phyloP scores from a whole-genome alignment of 2,113 vertebrate genomes.

The Acanthisitta chloris region DNA sequence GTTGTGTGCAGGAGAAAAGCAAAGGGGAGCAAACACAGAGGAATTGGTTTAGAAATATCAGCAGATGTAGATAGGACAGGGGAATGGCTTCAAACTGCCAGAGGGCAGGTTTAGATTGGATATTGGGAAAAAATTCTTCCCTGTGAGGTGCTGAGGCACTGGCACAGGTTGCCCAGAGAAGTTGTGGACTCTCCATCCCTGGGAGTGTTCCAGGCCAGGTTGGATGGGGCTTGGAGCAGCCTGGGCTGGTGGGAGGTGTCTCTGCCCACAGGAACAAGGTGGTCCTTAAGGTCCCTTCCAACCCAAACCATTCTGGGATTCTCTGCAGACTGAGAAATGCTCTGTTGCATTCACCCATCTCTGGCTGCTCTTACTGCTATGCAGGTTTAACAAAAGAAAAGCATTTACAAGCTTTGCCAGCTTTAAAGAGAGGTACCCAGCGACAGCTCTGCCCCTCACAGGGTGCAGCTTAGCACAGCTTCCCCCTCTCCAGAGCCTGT shows the following conservation, averaged over 20 bases:
- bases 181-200: not conserved
- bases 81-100: not conserved
- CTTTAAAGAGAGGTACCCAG: not conserved
- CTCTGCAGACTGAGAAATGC: not conserved
- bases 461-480: not conserved
- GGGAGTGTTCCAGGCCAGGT: not conserved
- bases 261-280: not conserved
- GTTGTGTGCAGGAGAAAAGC: not conserved
- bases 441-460: not conserved
- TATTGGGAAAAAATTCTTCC: not conserved
- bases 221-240: not conserved
- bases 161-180: not conserved
- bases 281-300: not conserved
- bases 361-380: not conserved
- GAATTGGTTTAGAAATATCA: fast-evolving
- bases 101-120: not conserved
- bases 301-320: not conserved
- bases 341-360: not conserved
- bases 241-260: not conserved
- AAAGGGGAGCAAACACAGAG: not conserved
- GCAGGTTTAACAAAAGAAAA: not conserved
- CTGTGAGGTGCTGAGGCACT: not conserved
- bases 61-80: not conserved
- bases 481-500: not conserved
- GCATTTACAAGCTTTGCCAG: not conserved